Conservation (phyloP, 1,140 invertebrate genomes). For the Sitobion miscanthi region DNA sequence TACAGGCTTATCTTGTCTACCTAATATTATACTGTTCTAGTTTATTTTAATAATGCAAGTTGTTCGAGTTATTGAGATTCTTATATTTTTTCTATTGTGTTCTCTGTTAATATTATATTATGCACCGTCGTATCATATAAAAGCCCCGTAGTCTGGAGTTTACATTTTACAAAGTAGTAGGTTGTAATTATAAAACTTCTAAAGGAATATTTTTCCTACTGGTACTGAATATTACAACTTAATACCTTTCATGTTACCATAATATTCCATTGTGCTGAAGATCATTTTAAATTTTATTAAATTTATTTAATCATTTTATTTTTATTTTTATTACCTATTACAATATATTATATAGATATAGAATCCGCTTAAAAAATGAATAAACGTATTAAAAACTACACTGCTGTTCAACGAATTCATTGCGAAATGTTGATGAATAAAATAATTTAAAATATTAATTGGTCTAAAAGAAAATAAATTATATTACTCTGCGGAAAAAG, state of each 20-base stretch:
- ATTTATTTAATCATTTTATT: background rate
- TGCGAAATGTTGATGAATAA: background rate
- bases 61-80: background rate
- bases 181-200: background rate
- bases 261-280: background rate
- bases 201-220: background rate
- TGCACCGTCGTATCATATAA: background rate
- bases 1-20: background rate
- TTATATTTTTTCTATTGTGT: background rate
- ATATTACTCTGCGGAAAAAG: background rate
- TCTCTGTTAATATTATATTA: background rate
- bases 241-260: background rate
- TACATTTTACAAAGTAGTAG: background rate
- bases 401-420: background rate
- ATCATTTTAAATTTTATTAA: background rate
- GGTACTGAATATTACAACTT: background rate
- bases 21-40: background rate
- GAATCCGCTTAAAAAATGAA: no score
- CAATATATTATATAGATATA: no score
- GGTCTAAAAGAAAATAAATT: background rate
- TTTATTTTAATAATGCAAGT: background rate
- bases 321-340: background rate
- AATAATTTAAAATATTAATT: background rate
- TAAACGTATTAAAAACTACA: background rate
- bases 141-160: background rate